Conservation (phyloP, 35 echinoderm and acorn worm species). For the Ptychodera flava region DNA sequence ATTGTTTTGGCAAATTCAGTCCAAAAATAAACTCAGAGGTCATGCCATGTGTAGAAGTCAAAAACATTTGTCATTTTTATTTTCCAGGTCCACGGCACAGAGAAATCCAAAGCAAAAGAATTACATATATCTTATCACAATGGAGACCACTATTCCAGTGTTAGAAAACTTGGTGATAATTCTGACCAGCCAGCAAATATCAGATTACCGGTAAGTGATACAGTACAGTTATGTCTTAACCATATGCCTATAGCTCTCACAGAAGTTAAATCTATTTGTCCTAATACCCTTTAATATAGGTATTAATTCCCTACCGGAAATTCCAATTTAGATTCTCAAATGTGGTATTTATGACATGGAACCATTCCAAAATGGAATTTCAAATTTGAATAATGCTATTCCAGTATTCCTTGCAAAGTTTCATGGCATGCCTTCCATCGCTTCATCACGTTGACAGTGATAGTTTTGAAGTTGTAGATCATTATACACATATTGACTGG, state of each 20-base stretch:
- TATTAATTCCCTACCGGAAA: neutral
- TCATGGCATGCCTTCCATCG: no score
- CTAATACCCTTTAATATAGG: neutral
- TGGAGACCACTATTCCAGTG: constrained; percentile 98
- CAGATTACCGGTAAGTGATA: constrained; percentile 33
- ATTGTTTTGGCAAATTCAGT: no score
- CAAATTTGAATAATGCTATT: neutral
- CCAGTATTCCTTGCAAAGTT: no score
- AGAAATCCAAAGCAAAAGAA: constrained; percentile 46
- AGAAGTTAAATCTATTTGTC: no score
- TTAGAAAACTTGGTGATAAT: constrained; percentile 73
- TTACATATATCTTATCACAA: constrained; percentile 96
- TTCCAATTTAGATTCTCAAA: neutral
- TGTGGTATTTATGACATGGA: neutral
- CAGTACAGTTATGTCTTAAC: neutral
- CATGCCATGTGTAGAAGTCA: no score
- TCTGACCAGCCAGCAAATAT: constrained; percentile 68
- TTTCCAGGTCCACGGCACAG: constrained; percentile 69
- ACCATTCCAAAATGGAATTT: neutral
- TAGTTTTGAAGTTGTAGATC: no score
- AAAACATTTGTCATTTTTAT: no score
- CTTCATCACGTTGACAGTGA: no score
- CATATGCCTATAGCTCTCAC: no score
- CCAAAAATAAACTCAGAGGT: no score
- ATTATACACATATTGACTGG: no score